Evolutionary conservation across 2,888 invertebrate genomes (phyloP), one percentile per base, ranked within the genome.

Genomic region (Torymus aiolomorphi): DNA sequence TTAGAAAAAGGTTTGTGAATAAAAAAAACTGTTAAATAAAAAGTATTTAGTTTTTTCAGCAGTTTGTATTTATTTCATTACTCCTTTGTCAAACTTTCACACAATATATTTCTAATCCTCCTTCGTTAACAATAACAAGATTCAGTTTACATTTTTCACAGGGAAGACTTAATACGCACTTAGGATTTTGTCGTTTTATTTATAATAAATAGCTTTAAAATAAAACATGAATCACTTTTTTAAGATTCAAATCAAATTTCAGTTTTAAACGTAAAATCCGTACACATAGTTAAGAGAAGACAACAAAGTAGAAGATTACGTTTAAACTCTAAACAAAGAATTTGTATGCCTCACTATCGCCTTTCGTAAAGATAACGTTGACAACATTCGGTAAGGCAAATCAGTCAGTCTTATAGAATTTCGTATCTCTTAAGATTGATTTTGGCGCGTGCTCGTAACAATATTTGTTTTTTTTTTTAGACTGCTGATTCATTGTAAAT

Each of bases 341-440:
- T 78, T 70, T 59, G 18, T 66, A 67, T 73, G 57, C 31, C 42
- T 62, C 24, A 59, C 31, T 78, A 74, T 80, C 73, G 51, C 52
- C 59, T 65, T 76, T 49, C 13, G 24, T 69, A 56, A 20, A 73
- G 75, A 73, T 62, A 54, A 73, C 31, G 67, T 65, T 82, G 77
- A 67, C 52, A 80, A 80, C 80, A 59, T 80, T 72, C 81, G 73
- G 78, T 84, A 87, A 88, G 87, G 87, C 87, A 86, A 86, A 87
- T 86, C 85, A 86, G 83, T 88, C 88, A 88, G 88, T 88, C 87
- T 88, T 86, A 84, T 86, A 82, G 73, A 85, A 83, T 82, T 82
- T 83, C 72, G 51, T 65, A 65, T 62, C 54, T 75, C 59, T 74
- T 51, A 77, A 80, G 52, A 78, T 57, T 56, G 75, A 76, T 52